These are phyloP conservation scores for Parochlus steinenii DNA, from an alignment of 2,888 invertebrate species.

Conservation along the genomic window DNA sequence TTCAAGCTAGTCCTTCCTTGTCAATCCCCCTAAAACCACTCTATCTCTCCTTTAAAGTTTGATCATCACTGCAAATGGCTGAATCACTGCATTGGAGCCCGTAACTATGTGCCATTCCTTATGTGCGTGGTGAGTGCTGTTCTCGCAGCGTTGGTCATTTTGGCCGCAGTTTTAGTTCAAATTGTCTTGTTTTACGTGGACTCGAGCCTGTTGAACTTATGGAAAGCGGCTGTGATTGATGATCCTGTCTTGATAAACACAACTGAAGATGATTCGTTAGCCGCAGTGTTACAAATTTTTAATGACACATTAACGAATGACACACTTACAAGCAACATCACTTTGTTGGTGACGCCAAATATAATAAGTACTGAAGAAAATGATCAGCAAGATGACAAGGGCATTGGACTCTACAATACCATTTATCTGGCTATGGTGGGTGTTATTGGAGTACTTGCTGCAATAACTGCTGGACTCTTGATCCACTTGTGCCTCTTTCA, in stretches of 20 bases:
- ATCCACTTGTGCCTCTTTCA: slow-evolving; percentile 78
- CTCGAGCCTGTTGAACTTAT: slow-evolving; percentile 36
- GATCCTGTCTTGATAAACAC: slow-evolving; percentile 16
- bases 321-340: too few species aligned
- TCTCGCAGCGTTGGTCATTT: slow-evolving; percentile 49
- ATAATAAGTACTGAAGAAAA: slow-evolving; percentile 5
- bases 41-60: too few species aligned
- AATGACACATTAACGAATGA: slow-evolving; percentile 13
- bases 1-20: too few species aligned
- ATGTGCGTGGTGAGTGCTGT: slow-evolving; percentile 66
- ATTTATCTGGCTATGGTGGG: slow-evolving; percentile 41
- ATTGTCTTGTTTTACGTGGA: slow-evolving; percentile 45
- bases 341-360: slow-evolving; percentile 16
- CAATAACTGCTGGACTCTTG: slow-evolving; percentile 57
- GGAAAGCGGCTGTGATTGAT: slow-evolving; percentile 18
- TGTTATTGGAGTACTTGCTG: slow-evolving; percentile 50
- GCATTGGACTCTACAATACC: slow-evolving; percentile 35
- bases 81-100: slow-evolving; percentile 87
- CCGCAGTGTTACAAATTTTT: slow-evolving; percentile 9
- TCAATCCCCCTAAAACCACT: too few species aligned
- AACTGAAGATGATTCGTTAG: slow-evolving; percentile 3
- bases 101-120: slow-evolving; percentile 76
- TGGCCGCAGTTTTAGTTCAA: slow-evolving; percentile 51
- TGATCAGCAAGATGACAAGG: too few species aligned
- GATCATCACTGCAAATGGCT: slow-evolving; percentile 99